Evolutionary conservation across 1,140 invertebrate species (phyloP).

Genomic region (Tetramorium parvispinum): DNA sequence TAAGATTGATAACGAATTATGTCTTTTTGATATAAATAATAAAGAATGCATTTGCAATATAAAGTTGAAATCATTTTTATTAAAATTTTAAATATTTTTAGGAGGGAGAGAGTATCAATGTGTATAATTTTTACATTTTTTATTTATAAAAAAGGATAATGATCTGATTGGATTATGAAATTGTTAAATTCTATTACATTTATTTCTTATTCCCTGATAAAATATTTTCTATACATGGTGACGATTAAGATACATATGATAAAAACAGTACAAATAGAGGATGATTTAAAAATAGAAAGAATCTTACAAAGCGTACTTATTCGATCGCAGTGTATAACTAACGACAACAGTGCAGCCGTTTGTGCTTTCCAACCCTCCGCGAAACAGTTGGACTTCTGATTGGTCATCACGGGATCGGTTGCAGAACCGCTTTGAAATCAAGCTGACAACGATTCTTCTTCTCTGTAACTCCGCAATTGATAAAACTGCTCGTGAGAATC

Average conservation of each 20-base stretch:
- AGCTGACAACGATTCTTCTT: constrained; percentile 61
- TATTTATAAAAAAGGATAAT: background rate
- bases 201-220: constrained; percentile 3
- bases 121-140: background rate
- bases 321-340: constrained; percentile 16
- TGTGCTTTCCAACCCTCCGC: constrained; percentile 27
- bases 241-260: background rate
- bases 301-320: constrained; percentile 2
- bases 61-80: background rate
- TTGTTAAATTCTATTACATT: background rate
- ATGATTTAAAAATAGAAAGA: constrained; percentile 40
- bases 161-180: background rate
- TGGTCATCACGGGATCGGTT: constrained; percentile 68
- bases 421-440: constrained; percentile 43
- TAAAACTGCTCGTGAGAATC: constrained; percentile 73
- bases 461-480: constrained; percentile 42
- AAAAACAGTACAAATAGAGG: constrained; percentile 30
- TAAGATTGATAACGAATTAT: background rate
- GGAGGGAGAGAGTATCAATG: too few relatives aligned
- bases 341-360: constrained; percentile 50
- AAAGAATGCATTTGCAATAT: background rate
- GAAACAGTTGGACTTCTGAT: constrained; percentile 71
- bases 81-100: background rate
- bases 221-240: background rate
- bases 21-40: background rate